Conservation (phyloP, 2,797 vertebrate species). For the Carcharodon carcharias region DNA sequence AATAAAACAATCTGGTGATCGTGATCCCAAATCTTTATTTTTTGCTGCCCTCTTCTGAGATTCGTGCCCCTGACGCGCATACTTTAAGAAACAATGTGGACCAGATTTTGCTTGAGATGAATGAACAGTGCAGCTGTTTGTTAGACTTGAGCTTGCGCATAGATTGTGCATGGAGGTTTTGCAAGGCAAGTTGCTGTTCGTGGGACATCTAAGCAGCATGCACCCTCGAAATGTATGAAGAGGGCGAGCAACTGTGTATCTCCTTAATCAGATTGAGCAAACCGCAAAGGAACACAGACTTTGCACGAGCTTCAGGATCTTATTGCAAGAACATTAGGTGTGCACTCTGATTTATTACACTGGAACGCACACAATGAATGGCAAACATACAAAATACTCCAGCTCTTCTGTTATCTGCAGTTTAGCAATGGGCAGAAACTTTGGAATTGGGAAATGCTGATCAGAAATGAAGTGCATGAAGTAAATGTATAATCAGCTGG, state of each 20-base stretch:
- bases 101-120: too few species aligned
- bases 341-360: background rate
- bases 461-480: too few species aligned
- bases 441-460: background rate
- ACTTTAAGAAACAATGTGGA: background rate
- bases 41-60: too few species aligned
- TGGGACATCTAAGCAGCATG: background rate
- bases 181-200: background rate
- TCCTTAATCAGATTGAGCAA: background rate
- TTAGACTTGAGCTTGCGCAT: background rate
- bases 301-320: background rate
- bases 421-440: background rate
- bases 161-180: background rate
- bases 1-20: too few species aligned
- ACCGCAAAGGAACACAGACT: background rate
- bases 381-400: background rate
- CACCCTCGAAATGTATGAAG: background rate
- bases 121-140: background rate
- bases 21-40: background rate
- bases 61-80: background rate
- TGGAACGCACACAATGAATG: background rate
- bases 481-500: background rate
- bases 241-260: background rate
- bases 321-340: background rate
- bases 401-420: background rate